Percentiles rank a stretch among this genome's conserved stretches.
Evolutionary conservation across 2,888 invertebrate species (phyloP).

Genomic region (Eilema caniola): DNA sequence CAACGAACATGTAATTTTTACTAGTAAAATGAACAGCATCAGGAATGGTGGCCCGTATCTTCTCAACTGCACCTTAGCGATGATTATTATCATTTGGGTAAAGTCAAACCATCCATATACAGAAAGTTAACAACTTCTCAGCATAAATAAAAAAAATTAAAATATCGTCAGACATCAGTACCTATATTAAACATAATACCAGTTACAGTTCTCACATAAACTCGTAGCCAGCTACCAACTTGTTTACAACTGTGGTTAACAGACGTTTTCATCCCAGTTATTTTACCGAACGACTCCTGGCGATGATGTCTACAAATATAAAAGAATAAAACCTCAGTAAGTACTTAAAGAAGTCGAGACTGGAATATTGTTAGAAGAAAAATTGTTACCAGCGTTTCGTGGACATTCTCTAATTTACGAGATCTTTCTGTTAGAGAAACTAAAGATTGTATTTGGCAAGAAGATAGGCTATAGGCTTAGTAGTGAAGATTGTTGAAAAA

Average conservation of each 20-base stretch:
- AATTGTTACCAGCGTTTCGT: conserved; percentile 3
- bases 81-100: no score
- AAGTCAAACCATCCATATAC: no score
- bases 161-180: background rate
- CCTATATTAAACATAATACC: background rate
- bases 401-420: conserved; percentile 6
- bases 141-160: no score
- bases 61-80: no score
- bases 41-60: no score
- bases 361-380: conserved; percentile 6
- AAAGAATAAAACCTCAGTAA: conserved; percentile 20
- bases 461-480: no score
- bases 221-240: conserved; percentile 10
- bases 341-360: conserved; percentile 3
- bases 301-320: conserved; percentile 21
- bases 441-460: no score
- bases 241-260: conserved; percentile 30
- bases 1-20: no score
- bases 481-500: background rate
- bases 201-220: background rate
- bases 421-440: background rate
- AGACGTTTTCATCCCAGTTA: conserved; percentile 3
- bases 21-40: no score
- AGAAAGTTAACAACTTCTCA: no score
- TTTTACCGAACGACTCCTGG: conserved; percentile 11